Evolutionary conservation across 2,888 invertebrate species (phyloP).

Genomic region (Megastigmus dorsalis): DNA sequence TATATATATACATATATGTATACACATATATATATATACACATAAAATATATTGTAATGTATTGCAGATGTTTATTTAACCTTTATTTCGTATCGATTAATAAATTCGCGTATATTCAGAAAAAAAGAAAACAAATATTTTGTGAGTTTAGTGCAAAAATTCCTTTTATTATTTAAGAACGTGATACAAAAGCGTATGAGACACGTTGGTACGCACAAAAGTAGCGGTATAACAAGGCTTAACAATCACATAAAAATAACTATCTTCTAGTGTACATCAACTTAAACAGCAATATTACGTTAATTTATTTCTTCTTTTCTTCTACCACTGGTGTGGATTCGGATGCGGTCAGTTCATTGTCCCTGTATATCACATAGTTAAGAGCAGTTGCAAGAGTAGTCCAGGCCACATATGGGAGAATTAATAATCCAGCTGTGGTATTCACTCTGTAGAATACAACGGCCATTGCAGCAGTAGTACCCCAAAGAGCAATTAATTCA

Average conservation of each 20-base stretch:
- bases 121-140: conserved; percentile 23
- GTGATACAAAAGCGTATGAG: conserved; percentile 40
- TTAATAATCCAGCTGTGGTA: conserved; percentile 80
- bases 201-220: conserved; percentile 14
- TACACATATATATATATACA: conserved; percentile 60
- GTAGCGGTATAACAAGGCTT: conserved; percentile 36
- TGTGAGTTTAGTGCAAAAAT: conserved; percentile 54
- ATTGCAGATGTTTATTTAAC: conserved; percentile 67
- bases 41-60: conserved; percentile 65
- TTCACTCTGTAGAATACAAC: conserved; percentile 80
- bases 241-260: conserved; percentile 50
- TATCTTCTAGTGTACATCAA: conserved; percentile 32
- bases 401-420: conserved; percentile 87
- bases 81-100: conserved; percentile 71
- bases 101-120: conserved; percentile 66
- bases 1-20: too few species aligned
- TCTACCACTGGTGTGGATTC: conserved; percentile 63
- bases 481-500: conserved; percentile 79
- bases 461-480: conserved; percentile 78
- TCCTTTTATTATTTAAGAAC: conserved; percentile 46
- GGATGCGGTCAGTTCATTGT: conserved; percentile 74
- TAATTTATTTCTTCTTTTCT: conserved; percentile 59
- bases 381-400: conserved; percentile 81
- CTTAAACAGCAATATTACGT: conserved; percentile 4
- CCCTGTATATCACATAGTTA: conserved; percentile 81